These are phyloP conservation scores for Stenichneumon culpator DNA, from an alignment of 2,888 invertebrate species.

Conservation along the genomic window DNA sequence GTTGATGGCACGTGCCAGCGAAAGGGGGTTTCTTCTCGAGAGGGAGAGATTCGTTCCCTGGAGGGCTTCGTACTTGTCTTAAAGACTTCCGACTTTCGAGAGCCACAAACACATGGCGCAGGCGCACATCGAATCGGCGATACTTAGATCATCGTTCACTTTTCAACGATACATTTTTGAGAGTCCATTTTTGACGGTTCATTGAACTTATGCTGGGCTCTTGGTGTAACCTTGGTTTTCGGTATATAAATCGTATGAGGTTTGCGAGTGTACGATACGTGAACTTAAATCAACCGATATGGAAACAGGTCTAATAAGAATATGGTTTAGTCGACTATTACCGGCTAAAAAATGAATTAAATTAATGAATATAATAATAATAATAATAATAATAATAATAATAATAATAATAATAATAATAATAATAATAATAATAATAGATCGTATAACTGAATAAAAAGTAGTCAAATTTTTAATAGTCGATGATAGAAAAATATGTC, in stretches of 20 bases:
- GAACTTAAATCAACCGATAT: too few relatives aligned
- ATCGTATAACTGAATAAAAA: too few relatives aligned
- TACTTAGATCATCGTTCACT: not conserved
- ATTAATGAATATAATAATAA: too few relatives aligned
- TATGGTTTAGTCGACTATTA: too few relatives aligned
- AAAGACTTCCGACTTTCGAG: constrained; percentile 23
- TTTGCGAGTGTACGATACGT: too few relatives aligned
- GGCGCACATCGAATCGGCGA: not conserved
- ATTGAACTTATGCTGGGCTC: not conserved
- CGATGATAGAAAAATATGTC: too few relatives aligned
- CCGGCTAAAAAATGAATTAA: too few relatives aligned
- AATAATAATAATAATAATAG: too few relatives aligned
- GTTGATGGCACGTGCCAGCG: constrained; percentile 32
- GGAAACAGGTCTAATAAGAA: too few relatives aligned
- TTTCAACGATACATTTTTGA: not conserved
- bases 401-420: too few relatives aligned
- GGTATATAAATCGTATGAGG: not conserved
- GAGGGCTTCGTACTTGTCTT: constrained; percentile 16
- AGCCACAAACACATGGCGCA: not conserved
- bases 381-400: too few relatives aligned
- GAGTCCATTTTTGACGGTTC: not conserved
- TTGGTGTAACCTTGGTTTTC: not conserved
- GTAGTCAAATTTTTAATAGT: too few relatives aligned
- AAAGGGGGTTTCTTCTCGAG: constrained; percentile 13
- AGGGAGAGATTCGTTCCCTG: constrained; percentile 5